Evolutionary conservation across 2,113 vertebrate species (phyloP), one percentile per base, ranked within the genome.

Genomic region (Lipotes vexillifer): DNA sequence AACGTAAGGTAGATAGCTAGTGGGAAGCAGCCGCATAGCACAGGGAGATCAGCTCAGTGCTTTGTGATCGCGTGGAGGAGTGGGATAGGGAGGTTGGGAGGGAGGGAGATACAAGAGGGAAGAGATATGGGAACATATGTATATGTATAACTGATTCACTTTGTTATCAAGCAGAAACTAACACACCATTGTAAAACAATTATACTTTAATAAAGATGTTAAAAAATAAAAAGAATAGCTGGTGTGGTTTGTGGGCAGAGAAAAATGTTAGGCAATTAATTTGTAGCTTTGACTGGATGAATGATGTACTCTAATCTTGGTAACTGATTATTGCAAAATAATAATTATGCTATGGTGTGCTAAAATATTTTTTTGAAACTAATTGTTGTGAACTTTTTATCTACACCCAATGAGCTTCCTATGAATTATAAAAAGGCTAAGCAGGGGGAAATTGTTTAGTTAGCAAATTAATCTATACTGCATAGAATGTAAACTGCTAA

Each of bases 401-500:
- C 61, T 86, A 46, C 13, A 59, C 81, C 63, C 11, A 1, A 23
- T 63, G 55, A 88, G 55, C 41, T 94, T 41, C 75, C 65, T 38
- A 68, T 97, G 95, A 97, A 96, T 97, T 95, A 95, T 95, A 95
- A 96, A 97, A 96, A 96, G 44, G 33, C 36, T 59, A 90, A 94
- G 55, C 27, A 74, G 5, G 52, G 9, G 14, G 7, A 94, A 97
- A 89, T 93, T 90, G 55, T 98, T 96, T 97, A 92, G 17, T 91
- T 94, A 95, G 93, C 81, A 96, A 97, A 96, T 95, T 95, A 97
- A 95, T 96, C 96, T 94, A 95, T 94, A 96, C 94, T 86, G 66
- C 38, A 91, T 91, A 94, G 94, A 97, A 94, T 80, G 89, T 18
- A 94, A 97, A 57, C 49, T 29, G 57, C 85, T 97, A 82, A 65